Evolutionary conservation across 1,140 invertebrate species (phyloP).

Genomic region (Phymastichus coffea): DNA sequence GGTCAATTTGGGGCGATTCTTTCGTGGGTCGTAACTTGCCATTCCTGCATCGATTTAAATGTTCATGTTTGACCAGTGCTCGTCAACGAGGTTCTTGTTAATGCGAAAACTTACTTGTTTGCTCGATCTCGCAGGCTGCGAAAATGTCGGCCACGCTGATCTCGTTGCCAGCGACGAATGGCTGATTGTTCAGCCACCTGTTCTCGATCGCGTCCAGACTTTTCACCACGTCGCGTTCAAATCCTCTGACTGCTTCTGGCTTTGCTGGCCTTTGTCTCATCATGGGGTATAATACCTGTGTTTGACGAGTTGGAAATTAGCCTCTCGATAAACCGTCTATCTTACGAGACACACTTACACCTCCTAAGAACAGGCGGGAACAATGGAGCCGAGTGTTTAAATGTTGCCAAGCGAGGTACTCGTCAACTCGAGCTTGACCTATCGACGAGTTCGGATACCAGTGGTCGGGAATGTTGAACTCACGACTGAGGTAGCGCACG

Average conservation of each 20-base stretch:
- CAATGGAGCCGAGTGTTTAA: slow-evolving; percentile 67
- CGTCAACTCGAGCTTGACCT: slow-evolving; percentile 72
- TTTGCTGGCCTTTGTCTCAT: slow-evolving; percentile 53
- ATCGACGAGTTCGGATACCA: slow-evolving; percentile 74
- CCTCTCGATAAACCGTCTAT: no score
- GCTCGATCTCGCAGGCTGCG: slow-evolving; percentile 78
- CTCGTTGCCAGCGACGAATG: slow-evolving; percentile 66
- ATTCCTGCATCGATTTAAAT: no score
- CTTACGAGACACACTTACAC: no score
- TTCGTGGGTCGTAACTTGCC: slow-evolving; percentile 63
- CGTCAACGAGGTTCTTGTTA: no score
- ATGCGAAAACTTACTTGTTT: slow-evolving; percentile 64
- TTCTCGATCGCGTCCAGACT: slow-evolving; percentile 62
- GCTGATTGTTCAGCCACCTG: slow-evolving; percentile 60
- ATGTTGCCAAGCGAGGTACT: slow-evolving; percentile 89
- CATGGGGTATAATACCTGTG: slow-evolving; percentile 45
- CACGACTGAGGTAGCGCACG: slow-evolving; percentile 61
- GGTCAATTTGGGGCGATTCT: slow-evolving; percentile 61
- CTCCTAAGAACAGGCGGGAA: slow-evolving; percentile 63
- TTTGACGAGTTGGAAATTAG: no score
- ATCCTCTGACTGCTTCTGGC: slow-evolving; percentile 49
- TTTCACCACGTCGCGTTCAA: slow-evolving; percentile 57
- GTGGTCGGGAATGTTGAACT: slow-evolving; percentile 61
- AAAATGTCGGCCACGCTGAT: slow-evolving; percentile 77
- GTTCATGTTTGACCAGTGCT: no score